Conservation (phyloP, 1,140 invertebrate species). For the Teleopsis dalmanni region DNA sequence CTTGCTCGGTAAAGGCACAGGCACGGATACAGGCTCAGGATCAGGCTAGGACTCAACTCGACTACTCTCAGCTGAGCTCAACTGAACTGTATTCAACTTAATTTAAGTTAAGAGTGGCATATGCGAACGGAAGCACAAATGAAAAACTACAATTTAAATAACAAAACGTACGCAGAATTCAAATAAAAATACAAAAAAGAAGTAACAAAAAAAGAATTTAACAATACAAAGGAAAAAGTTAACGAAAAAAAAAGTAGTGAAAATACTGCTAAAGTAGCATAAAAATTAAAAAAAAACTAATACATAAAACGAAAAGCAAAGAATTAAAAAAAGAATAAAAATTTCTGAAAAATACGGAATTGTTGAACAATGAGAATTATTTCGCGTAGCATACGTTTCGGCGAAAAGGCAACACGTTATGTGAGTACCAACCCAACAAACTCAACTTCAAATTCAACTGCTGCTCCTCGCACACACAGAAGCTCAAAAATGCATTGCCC, state of each 20-base stretch:
- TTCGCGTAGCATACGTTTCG: slow-evolving; percentile 31
- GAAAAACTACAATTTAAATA: no score
- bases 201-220: neutral
- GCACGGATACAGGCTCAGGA: no score
- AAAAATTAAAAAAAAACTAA: neutral
- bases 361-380: slow-evolving; percentile 34
- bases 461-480: neutral
- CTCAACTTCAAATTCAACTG: neutral
- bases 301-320: neutral
- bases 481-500: slow-evolving; percentile 35
- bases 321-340: neutral
- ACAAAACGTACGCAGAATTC: no score
- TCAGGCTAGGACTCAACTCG: no score
- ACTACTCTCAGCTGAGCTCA: no score
- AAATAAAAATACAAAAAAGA: neutral
- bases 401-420: slow-evolving; percentile 7
- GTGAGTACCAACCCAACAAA: neutral
- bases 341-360: neutral
- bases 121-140: no score
- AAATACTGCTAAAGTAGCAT: neutral
- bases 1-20: no score
- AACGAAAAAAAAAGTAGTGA: neutral
- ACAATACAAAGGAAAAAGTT: neutral
- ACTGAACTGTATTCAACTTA: no score
- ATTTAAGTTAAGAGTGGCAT: no score